These are phyloP conservation scores for Alloplasta piceator DNA, from an alignment of 2,888 invertebrate species.

Conservation along the genomic window DNA sequence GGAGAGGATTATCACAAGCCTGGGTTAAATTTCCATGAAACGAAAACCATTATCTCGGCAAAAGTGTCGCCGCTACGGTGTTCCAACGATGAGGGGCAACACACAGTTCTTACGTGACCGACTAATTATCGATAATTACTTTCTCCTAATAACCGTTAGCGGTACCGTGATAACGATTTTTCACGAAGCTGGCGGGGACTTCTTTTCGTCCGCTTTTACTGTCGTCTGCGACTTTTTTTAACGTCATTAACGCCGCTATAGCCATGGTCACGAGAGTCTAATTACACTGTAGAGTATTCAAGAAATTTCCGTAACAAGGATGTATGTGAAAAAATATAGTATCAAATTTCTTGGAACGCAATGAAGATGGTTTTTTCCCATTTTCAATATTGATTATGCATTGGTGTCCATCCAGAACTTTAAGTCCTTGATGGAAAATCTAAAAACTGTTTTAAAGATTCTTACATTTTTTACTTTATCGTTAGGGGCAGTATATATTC, in stretches of 20 bases:
- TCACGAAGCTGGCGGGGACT: conserved; percentile 18
- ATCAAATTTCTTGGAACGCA: too few relatives aligned
- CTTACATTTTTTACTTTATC: too few relatives aligned
- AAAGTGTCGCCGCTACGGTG: conserved; percentile 15
- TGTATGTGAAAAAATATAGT: conserved; percentile 21
- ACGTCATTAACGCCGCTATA: conserved; percentile 45
- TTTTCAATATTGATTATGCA: too few relatives aligned
- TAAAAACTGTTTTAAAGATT: too few relatives aligned
- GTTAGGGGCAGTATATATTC: too few relatives aligned
- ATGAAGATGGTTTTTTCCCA: too few relatives aligned
- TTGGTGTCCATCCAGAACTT: too few relatives aligned
- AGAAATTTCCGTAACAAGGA: conserved; percentile 30
- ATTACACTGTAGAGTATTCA: conserved; percentile 45
- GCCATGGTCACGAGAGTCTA: conserved; percentile 41
- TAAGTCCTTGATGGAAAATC: too few relatives aligned
- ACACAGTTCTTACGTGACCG: conserved; percentile 63
- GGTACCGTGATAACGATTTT: conserved; percentile 60
- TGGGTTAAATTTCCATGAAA: conserved; percentile 60
- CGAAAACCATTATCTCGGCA: conserved; percentile 26
- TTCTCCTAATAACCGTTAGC: conserved; percentile 62
- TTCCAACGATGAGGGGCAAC: conserved; percentile 35
- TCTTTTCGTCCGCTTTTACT: conserved; percentile 3
- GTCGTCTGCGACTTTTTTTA: conserved; percentile 28
- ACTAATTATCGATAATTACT: conserved; percentile 65
- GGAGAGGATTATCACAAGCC: conserved; percentile 18